Percentiles rank a stretch among this genome's conserved stretches.
These are phyloP conservation scores for Sericinus montela DNA, from an alignment of 2,888 invertebrate genomes.

Conservation along the genomic window DNA sequence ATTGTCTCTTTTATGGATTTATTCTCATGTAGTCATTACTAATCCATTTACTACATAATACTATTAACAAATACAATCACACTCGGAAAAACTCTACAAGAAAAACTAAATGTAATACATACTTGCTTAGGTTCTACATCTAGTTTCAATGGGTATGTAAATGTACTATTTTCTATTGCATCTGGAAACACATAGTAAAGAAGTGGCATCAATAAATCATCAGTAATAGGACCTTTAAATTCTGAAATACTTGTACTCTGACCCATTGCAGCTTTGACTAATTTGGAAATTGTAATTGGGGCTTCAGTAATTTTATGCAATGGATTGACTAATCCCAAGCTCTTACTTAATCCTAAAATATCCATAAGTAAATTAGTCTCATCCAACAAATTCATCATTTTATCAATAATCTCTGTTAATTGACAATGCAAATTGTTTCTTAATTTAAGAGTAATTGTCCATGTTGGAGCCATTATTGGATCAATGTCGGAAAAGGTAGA, in stretches of 20 bases:
- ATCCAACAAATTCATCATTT: constrained; percentile 83
- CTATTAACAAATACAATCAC: too few relatives aligned
- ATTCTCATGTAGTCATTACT: too few relatives aligned
- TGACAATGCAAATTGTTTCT: constrained; percentile 86
- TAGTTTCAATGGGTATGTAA: constrained; percentile 71
- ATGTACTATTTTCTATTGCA: constrained; percentile 83
- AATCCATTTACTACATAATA: too few relatives aligned
- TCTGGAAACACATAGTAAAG: constrained; percentile 93
- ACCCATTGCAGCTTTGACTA: constrained; percentile 74
- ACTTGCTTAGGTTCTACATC: constrained; percentile 71
- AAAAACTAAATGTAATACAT: constrained; percentile 13
- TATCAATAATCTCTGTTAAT: constrained; percentile 86
- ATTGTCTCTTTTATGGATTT: too few relatives aligned
- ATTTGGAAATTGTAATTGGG: constrained; percentile 82
- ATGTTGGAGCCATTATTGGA: constrained; percentile 87
- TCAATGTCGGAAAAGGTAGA: constrained; percentile 93
- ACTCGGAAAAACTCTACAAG: not conserved
- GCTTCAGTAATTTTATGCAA: constrained; percentile 88
- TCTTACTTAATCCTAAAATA: constrained; percentile 64
- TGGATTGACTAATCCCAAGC: constrained; percentile 77
- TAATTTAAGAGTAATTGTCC: constrained; percentile 85
- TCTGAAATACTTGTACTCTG: constrained; percentile 78
- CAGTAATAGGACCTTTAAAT: constrained; percentile 85
- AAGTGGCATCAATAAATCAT: constrained; percentile 86
- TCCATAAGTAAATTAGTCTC: constrained; percentile 70